Evolutionary conservation across 1,140 invertebrate genomes (phyloP), one percentile per base, ranked within the genome.

Genomic region (Lepidostoma basale): DNA sequence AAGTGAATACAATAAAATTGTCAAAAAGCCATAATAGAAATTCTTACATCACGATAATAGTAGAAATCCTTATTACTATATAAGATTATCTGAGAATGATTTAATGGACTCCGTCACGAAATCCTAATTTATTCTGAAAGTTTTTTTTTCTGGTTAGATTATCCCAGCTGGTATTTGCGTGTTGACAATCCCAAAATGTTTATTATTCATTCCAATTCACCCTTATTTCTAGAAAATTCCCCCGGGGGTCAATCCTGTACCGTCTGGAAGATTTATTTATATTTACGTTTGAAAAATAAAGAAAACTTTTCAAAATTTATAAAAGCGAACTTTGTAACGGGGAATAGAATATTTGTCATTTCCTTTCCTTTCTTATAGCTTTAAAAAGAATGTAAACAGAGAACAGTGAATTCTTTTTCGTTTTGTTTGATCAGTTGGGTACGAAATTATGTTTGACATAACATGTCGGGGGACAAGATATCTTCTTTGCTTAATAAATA

Each of bases 361-460:
- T 62, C 8, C 25, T n/a, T 36, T 33, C 39, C 25, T 64, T 64
- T 23, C 36, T 49, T 64, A 33, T 52, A 25, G 25, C 30, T 59
- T 52, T 52, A 20, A 28, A 26, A 64, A 14, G 25, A 52, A 49
- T 18, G 23, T 56, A 45, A 47, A 45, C 16, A 47, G 3, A 62
- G 26, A 28, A 45, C 20, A 9, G 22, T 9, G 28, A 14, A 47
- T 45, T 33, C 23, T 47, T 47, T 45, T 62, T 62, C 5, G 20
- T 18, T 20, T 42, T 70, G 58, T 70, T 70, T 70, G 69, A 70
- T 70, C 69, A 62, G 58, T 60, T 39, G 56, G 58, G 47, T 59
- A 49, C 58, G 42, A 54, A 67, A 70, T 70, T 70, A 65, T 67
- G 58, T 70, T 70, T 70, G 69, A 70, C 69, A n/a, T n/a, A n/a